Base-by-base conservation (phyloP, 2,113 vertebrate species). In the Catharus bicknelli region DNA sequence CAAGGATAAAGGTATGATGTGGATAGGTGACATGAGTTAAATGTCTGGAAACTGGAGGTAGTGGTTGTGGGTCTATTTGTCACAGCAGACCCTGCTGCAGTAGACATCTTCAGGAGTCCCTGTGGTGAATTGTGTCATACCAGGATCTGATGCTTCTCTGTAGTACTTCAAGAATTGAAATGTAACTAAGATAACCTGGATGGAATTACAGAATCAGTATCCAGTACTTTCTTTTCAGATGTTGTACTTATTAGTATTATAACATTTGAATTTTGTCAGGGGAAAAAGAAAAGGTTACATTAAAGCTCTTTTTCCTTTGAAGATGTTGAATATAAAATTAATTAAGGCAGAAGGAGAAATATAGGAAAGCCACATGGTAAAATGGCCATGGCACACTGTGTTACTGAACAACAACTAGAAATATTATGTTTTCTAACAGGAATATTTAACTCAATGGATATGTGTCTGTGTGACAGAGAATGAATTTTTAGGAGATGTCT, bases 121-220 rank as follows among this genome's bases (percentile, higher is more conserved):
- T 64, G 50, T 1, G 0, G 21, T 32, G 45, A 32, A 29, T 47
- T 0, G 1, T 79, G 7, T 30, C 12, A 14, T 50, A 32, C 6
- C 48, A 22, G 17, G 7, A 50, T 79, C 32, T 3, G 1, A 6
- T 27, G 21, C 13, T 9, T 50, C 30, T 47, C 8, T 83, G 55
- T 78, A 43, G 25, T 45, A n/a, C 26, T 66, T 47, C 18, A 57
- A 38, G n/a, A 78, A 53, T n/a, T 47, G 25, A 73, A 68, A 47
- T 47, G 2, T 43, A 30, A 61, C 27, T 27, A 61, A 83, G 22
- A 54, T 51, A 83, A 83, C 16, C 7, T 63, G 18, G 16, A n/a
- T 63, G 34, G 61, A 64, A 74, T 63, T 36, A 47, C 4, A 78
- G 30, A 68, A n/a, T 69, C 40, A 8, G 19, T 30, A 48, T 58